Conservation (phyloP, 2,797 vertebrate species). For the Caiman crocodilus region DNA sequence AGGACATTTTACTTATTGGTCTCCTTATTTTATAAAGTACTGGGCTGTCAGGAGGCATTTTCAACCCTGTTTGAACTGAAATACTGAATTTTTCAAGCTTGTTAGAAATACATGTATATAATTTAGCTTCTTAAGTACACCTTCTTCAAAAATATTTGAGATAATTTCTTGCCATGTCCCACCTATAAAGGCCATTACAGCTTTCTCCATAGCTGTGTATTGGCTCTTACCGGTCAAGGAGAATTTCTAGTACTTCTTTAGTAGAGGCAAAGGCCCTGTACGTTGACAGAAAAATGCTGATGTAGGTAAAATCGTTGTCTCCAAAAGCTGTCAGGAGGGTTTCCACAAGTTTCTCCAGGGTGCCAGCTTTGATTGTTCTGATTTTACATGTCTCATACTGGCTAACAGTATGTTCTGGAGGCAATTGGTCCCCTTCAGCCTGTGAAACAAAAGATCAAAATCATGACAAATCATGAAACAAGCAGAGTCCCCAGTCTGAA, state of each 20-base stretch:
- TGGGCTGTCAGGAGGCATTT: not conserved
- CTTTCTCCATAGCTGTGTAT: not conserved
- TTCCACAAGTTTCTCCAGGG: conserved; percentile 95
- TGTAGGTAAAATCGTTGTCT: conserved; percentile 96
- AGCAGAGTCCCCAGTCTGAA: not conserved
- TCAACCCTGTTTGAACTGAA: not conserved
- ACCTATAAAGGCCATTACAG: not conserved
- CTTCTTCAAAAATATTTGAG: not conserved
- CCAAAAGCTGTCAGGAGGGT: conserved; percentile 93
- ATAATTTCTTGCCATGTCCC: not conserved
- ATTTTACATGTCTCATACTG: conserved; percentile 96
- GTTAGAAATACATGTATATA: not conserved
- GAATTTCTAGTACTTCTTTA: conserved; percentile 88
- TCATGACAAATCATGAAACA: not conserved
- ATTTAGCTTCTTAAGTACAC: accelerated
- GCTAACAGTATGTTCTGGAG: conserved; percentile 93
- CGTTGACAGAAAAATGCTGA: conserved; percentile 95
- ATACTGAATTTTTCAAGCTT: not conserved
- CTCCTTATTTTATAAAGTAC: not conserved
- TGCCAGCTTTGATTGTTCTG: conserved; percentile 94
- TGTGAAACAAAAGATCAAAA: conserved; percentile 66
- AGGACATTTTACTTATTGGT: not conserved
- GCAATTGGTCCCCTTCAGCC: conserved; percentile 93
- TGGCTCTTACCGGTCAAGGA: conserved; percentile 88
- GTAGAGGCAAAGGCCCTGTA: conserved; percentile 92